phyloP scores from a whole-genome alignment of 1,140 invertebrate species.

The Trachelipus rathkii region DNA sequence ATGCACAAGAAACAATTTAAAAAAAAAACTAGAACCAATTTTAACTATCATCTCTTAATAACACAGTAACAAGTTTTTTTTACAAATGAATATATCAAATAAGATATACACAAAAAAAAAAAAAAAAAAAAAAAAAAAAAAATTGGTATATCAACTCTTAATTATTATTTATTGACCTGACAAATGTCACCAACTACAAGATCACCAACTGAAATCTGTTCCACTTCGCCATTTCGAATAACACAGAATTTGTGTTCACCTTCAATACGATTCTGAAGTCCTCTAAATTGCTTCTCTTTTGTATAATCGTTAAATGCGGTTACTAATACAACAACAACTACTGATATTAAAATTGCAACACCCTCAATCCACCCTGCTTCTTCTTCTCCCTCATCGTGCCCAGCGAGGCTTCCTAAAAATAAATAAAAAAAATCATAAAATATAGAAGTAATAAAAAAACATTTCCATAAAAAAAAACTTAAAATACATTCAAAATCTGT shows the following conservation, averaged over 20 bases:
- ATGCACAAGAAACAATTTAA: slow-evolving; percentile 29
- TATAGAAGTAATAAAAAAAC: too few relatives aligned
- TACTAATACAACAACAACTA: slow-evolving; percentile 95
- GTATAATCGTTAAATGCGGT: slow-evolving; percentile 99
- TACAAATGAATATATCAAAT: too few relatives aligned
- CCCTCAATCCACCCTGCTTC: slow-evolving; percentile 98
- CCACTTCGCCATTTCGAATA: slow-evolving; percentile 85
- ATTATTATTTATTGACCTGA: slow-evolving; percentile 58
- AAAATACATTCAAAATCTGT: too few relatives aligned
- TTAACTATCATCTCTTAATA: neutral
- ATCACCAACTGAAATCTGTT: slow-evolving; percentile 92
- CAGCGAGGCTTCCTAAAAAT: too few relatives aligned
- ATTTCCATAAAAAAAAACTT: too few relatives aligned
- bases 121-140: too few relatives aligned
- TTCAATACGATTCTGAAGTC: slow-evolving; percentile 95
- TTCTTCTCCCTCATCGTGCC: slow-evolving; percentile 72
- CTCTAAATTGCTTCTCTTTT: slow-evolving; percentile 95
- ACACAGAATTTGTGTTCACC: slow-evolving; percentile 98
- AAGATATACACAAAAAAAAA: too few relatives aligned
- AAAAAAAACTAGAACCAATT: neutral
- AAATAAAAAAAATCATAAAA: too few relatives aligned
- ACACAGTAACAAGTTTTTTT: too few relatives aligned
- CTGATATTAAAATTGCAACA: slow-evolving; percentile 94
- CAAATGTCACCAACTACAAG: slow-evolving; percentile 99
- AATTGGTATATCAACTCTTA: too few relatives aligned